Conservation (phyloP, 2,888 invertebrate genomes). For the Cerceris ruficornis region DNA sequence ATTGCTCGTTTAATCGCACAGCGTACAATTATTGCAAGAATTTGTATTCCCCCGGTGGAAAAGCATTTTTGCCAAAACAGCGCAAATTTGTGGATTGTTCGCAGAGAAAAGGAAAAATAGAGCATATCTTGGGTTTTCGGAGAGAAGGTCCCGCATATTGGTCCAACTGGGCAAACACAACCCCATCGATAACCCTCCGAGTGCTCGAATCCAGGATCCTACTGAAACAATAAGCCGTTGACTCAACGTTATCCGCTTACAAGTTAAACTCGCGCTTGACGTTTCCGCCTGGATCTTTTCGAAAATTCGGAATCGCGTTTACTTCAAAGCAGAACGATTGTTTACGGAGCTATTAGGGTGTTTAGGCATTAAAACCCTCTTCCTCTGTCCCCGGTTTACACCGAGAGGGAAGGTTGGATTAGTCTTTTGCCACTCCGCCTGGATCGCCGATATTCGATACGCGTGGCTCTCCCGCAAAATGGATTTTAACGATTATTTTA, state of each 20-base stretch:
- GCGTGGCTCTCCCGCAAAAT: not conserved
- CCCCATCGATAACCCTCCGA: slow-evolving; percentile 72
- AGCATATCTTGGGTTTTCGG: slow-evolving; percentile 39
- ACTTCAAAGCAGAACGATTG: slow-evolving; percentile 73
- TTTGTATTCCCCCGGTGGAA: too few relatives aligned
- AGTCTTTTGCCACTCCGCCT: slow-evolving; percentile 59
- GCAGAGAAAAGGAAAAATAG: slow-evolving; percentile 46
- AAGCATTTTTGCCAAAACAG: not conserved
- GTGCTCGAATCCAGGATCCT: slow-evolving; percentile 69
- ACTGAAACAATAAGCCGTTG: slow-evolving; percentile 80
- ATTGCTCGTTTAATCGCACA: too few relatives aligned
- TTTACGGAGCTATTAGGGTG: slow-evolving; percentile 81
- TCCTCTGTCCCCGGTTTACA: slow-evolving; percentile 33
- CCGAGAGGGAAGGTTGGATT: slow-evolving; percentile 48
- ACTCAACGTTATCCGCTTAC: slow-evolving; percentile 81
- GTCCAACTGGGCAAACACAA: slow-evolving; percentile 77
- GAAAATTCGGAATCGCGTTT: slow-evolving; percentile 63
- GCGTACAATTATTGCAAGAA: too few relatives aligned
- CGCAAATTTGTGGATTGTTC: not conserved
- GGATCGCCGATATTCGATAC: slow-evolving; percentile 44
- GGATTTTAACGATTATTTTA: not conserved
- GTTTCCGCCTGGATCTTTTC: slow-evolving; percentile 74
- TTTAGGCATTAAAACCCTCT: slow-evolving; percentile 71
- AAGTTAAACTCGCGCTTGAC: slow-evolving; percentile 74
- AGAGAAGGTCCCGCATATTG: slow-evolving; percentile 53